phyloP scores from a whole-genome alignment of 2,113 vertebrate species.

The Eurypyga helias region DNA sequence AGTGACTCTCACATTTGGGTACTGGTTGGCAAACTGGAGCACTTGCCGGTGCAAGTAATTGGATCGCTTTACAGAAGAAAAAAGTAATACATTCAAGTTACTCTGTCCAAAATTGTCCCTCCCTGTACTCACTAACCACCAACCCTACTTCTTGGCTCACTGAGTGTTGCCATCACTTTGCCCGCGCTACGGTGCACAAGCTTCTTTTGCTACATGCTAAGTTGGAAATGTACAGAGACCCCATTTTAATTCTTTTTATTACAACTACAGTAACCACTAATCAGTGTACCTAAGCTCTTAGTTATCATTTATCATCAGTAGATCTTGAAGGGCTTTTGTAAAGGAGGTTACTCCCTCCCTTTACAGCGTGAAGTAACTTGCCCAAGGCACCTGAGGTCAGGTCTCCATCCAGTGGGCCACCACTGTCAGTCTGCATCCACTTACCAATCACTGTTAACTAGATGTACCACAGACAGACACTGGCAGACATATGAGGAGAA shows the following conservation, averaged over 20 bases:
- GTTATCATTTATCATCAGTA: background rate
- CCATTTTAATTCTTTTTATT: background rate
- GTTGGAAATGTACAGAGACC: background rate
- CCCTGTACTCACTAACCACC: background rate
- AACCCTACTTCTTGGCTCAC: background rate
- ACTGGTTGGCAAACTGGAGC: slow-evolving; percentile 83
- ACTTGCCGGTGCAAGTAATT: slow-evolving; percentile 95
- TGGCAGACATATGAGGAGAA: background rate
- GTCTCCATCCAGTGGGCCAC: background rate
- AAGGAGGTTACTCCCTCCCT: background rate
- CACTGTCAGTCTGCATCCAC: background rate
- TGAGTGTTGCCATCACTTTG: background rate
- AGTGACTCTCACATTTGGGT: slow-evolving; percentile 91
- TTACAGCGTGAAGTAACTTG: background rate
- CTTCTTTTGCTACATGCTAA: background rate
- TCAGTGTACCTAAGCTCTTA: background rate
- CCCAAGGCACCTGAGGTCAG: background rate
- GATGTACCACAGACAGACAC: background rate
- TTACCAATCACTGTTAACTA: background rate
- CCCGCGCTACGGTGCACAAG: background rate
- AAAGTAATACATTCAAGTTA: slow-evolving; percentile 44
- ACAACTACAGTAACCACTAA: background rate
- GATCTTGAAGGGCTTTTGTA: background rate
- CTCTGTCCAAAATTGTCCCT: background rate
- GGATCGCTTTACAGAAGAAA: slow-evolving; percentile 83